Conservation (phyloP, 1,140 invertebrate genomes). For the Andrena cerasifolii region DNA sequence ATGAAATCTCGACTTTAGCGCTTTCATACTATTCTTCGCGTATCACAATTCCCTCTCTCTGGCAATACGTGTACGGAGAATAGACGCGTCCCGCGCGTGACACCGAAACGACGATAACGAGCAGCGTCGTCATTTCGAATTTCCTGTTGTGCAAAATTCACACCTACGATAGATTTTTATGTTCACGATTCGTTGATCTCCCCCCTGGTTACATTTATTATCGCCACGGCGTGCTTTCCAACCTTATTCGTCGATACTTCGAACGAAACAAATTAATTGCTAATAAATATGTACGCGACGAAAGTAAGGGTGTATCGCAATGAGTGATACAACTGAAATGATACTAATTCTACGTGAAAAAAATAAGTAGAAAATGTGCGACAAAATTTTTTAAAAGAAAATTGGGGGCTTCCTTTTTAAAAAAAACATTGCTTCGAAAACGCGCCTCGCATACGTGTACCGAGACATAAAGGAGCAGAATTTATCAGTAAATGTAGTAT, state of each 20-base stretch:
- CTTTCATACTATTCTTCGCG: conserved; percentile 1
- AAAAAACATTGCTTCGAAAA: no score
- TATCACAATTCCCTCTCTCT: background rate
- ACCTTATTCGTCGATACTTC: background rate
- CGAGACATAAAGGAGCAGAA: no score
- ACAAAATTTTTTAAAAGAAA: no score
- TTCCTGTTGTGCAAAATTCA: conserved; percentile 20
- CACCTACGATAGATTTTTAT: conserved; percentile 30
- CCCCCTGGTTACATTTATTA: background rate
- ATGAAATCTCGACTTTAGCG: conserved; percentile 7
- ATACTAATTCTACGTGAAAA: no score
- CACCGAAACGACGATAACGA: conserved; percentile 25
- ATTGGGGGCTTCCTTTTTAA: no score
- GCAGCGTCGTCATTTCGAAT: conserved; percentile 22
- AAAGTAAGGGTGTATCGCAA: no score
- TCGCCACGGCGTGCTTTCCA: background rate
- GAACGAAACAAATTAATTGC: background rate
- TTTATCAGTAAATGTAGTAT: no score
- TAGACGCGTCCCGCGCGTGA: conserved; percentile 12
- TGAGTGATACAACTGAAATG: no score
- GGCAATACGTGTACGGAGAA: background rate
- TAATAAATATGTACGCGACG: background rate
- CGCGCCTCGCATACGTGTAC: no score
- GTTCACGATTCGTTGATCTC: background rate
- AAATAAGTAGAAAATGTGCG: no score